Evolutionary conservation across 2,113 vertebrate species (phyloP).

Genomic region (Elaphurus davidianus): DNA sequence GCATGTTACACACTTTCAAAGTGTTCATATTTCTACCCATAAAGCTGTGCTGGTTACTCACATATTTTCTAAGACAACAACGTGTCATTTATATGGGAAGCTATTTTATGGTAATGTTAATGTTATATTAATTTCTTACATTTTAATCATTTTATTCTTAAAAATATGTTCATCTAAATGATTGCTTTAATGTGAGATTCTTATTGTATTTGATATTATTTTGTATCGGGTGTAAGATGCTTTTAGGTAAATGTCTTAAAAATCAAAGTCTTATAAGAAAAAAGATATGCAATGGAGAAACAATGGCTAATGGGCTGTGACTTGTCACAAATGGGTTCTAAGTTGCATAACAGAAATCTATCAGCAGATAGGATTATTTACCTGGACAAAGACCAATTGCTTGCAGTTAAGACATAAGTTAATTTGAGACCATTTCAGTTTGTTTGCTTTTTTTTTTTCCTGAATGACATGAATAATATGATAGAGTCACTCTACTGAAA

Average conservation of each 20-base stretch:
- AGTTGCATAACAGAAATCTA: slow-evolving; percentile 73
- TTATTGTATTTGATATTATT: slow-evolving; percentile 44
- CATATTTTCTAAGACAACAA: neutral
- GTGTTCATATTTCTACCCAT: neutral
- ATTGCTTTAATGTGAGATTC: neutral
- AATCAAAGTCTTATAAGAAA: slow-evolving; percentile 74
- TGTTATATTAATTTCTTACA: neutral
- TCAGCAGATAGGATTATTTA: slow-evolving; percentile 70
- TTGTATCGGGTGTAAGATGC: slow-evolving; percentile 48
- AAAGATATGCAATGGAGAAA: slow-evolving; percentile 72
- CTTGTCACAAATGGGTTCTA: slow-evolving; percentile 66
- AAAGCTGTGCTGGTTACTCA: neutral
- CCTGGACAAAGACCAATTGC: slow-evolving; percentile 68
- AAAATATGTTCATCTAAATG: neutral
- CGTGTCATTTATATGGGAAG: neutral
- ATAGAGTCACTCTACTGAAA: slow-evolving; percentile 71
- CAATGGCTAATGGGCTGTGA: slow-evolving; percentile 80
- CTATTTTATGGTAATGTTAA: neutral
- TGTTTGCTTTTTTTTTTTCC: neutral
- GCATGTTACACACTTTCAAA: neutral
- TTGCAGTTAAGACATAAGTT: slow-evolving; percentile 64
- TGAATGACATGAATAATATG: slow-evolving; percentile 57
- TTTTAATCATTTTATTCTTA: neutral
- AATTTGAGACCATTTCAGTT: slow-evolving; percentile 69
- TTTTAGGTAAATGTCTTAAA: slow-evolving; percentile 59